Base-by-base conservation (phyloP, 92 coral and sea anemone species). In the Montipora capitata region DNA sequence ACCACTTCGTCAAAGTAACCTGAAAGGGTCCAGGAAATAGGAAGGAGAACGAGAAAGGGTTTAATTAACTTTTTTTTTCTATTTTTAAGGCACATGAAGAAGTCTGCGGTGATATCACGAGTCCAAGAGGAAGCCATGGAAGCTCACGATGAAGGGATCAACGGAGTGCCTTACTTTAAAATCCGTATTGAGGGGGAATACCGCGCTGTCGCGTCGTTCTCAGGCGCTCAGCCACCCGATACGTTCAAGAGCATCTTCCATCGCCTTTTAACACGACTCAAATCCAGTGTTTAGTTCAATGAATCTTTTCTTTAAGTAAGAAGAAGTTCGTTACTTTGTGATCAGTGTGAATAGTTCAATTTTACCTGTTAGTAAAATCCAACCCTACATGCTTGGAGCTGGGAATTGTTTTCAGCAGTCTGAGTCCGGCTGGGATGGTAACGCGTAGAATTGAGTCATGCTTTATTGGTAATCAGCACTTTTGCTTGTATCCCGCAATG, bases 141-240 rank as follows among this genome's bases (percentile, higher is more conserved):
- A 14, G 98, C 99, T 6, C 72, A 18, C 3, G 69, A 56, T n/a
- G 85, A 91, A 38, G 98, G 98, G 0, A 93, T 97, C 15, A 62
- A 76, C 73, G 99, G 99, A 39, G 99, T 97, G 10, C 99, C 99
- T 7, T 78, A 85, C 90, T 97, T 97, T 78, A 91, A 85, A 35
- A 90, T 97, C n/a, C 91, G 56, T 52, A 83, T 94, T 20, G 79
- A 90, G 82, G 96, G 96, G 0, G 87, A 90, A 39, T 61, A 58
- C 18, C 90, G 85, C 82, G 86, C 68, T 7, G 77, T 72, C 27
- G 89, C 91, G 14, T 83, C 93, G 39, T 97, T 97, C 76, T 97
- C 99, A 6, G 99, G 99, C 7, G 99, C 99, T 4, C 99, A 97
- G 67, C 98, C 99, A 14, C 87, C 98, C 2, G 96, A 92, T 5